Percentiles rank a stretch among this genome's conserved stretches.
These are phyloP conservation scores for Eretmochelys imbricata DNA, from an alignment of 2,113 vertebrate species.

Conservation along the genomic window DNA sequence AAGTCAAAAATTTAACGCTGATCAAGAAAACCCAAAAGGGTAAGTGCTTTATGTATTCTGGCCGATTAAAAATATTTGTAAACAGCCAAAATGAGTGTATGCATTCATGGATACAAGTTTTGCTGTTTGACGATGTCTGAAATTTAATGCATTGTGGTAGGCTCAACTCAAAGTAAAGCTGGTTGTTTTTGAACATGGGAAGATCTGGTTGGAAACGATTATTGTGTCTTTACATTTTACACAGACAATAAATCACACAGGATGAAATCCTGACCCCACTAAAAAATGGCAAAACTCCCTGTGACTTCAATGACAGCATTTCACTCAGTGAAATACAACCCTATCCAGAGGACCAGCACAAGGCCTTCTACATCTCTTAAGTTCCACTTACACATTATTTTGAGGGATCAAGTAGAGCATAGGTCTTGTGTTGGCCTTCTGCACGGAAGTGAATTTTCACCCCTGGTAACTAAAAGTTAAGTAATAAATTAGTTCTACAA, in stretches of 20 bases:
- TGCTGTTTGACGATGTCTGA: neutral
- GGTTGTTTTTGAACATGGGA: neutral
- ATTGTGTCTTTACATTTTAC: neutral
- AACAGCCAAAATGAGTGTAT: neutral
- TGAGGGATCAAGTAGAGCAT: neutral
- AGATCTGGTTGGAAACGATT: neutral
- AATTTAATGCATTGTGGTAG: neutral
- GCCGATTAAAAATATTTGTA: neutral
- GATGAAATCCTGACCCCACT: neutral
- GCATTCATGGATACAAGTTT: neutral
- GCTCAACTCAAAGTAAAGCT: neutral
- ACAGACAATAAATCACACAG: neutral
- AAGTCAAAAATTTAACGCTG: neutral
- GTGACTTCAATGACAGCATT: neutral
- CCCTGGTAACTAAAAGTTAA: neutral
- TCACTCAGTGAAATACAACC: neutral
- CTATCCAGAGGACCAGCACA: neutral
- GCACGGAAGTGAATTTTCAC: neutral
- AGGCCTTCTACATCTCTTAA: neutral
- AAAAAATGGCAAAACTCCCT: neutral
- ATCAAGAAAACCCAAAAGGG: conserved; percentile 4
- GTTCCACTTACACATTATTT: neutral
- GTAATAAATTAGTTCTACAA: neutral
- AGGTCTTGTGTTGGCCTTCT: neutral
- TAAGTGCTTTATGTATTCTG: neutral